These are phyloP conservation scores for Cyclargus thomasi DNA, from an alignment of 1,140 invertebrate genomes.

Conservation along the genomic window DNA sequence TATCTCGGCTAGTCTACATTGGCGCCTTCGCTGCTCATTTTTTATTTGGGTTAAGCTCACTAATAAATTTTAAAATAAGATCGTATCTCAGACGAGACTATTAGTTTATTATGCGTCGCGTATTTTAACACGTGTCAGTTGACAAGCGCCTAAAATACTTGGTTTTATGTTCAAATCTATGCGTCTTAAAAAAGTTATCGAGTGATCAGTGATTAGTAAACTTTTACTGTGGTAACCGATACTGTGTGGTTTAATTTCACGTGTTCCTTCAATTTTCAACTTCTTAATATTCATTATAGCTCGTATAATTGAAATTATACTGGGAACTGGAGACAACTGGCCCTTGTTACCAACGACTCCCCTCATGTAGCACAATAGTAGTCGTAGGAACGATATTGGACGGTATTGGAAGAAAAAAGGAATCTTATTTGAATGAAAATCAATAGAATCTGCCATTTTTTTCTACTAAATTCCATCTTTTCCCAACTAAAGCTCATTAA, in stretches of 20 bases:
- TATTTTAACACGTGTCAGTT: conserved; percentile 13
- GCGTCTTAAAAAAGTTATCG: background rate
- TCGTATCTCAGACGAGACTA: background rate
- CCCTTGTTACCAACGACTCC: too few species aligned
- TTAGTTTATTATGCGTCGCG: background rate
- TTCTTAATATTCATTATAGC: background rate
- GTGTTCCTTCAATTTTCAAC: background rate
- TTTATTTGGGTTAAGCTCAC: conserved; percentile 7
- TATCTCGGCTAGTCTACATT: conserved; percentile 16
- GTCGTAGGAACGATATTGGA: too few species aligned
- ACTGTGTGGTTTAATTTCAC: too few species aligned
- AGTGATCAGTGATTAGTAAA: background rate
- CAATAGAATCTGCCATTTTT: too few species aligned
- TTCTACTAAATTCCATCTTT: too few species aligned
- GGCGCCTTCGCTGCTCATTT: conserved; percentile 1
- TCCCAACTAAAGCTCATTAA: too few species aligned
- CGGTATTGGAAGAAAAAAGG: too few species aligned
- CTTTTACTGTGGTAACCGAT: background rate
- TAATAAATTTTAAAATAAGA: conserved; percentile 15
- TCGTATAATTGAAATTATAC: background rate
- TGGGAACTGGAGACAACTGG: background rate
- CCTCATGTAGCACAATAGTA: too few species aligned
- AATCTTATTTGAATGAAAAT: too few species aligned
- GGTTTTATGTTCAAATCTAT: background rate
- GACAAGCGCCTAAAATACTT: background rate